phyloP scores from a whole-genome alignment of 2,797 vertebrate species.

The Falco cherrug region DNA sequence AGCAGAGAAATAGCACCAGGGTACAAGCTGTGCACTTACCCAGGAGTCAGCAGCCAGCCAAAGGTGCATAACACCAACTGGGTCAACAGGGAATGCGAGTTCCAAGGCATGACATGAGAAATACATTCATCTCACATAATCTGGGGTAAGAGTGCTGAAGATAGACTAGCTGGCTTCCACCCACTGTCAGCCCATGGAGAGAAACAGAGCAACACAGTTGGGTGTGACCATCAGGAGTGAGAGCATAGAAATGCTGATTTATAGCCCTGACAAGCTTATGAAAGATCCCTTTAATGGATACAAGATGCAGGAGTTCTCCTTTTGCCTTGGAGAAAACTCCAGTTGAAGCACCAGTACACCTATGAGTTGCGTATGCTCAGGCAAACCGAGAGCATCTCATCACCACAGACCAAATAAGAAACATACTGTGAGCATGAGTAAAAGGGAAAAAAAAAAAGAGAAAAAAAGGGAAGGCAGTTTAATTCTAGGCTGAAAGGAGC shows the following conservation, averaged over 20 bases:
- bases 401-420: not conserved
- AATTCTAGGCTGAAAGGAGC: not conserved
- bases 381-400: not conserved
- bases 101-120: slow-evolving; percentile 73
- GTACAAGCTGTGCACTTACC: slow-evolving; percentile 73
- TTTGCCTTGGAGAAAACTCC: slow-evolving; percentile 21
- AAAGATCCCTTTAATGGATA: not conserved
- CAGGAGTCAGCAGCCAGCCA: slow-evolving; percentile 70
- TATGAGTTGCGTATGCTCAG: not conserved
- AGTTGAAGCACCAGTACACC: slow-evolving; percentile 17
- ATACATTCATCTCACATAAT: slow-evolving; percentile 74
- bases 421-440: not conserved
- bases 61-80: slow-evolving; percentile 73
- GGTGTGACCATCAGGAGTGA: slow-evolving; percentile 70
- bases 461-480: slow-evolving; percentile 4
- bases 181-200: slow-evolving; percentile 74
- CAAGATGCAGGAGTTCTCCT: not conserved
- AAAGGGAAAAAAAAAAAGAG: not conserved
- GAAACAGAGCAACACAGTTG: slow-evolving; percentile 73
- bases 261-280: slow-evolving; percentile 54
- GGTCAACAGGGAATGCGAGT: slow-evolving; percentile 70
- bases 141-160: slow-evolving; percentile 72
- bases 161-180: slow-evolving; percentile 74
- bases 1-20: slow-evolving; percentile 64
- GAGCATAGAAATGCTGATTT: slow-evolving; percentile 61